Evolutionary conservation across 2,113 vertebrate genomes (phyloP), one percentile per base, ranked within the genome.

Genomic region (Macrotus californicus): DNA sequence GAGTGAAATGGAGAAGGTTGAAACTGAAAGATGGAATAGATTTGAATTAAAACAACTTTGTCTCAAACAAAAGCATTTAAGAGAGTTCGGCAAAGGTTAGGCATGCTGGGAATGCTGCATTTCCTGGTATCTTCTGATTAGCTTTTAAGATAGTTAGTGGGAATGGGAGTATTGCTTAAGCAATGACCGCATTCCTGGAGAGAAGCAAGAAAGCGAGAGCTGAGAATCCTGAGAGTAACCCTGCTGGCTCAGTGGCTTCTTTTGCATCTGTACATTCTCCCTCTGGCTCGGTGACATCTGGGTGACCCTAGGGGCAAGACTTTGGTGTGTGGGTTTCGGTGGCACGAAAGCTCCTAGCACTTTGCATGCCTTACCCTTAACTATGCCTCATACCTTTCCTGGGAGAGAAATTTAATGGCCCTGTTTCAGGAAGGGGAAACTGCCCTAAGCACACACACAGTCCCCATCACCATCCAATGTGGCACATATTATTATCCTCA

Each of bases 101-200:
- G 96, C 82, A 94, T 6, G 61, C 84, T 5, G 36, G 94, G 87
- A 97, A 96, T 92, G 87, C 14, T 66, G 61, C 75, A 83, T 91
- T 96, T 96, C 94, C 95, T 81, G 76, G 64, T 94, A 85, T 83
- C 97, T 88, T 86, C 94, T 93, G 94, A 92, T 93, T 83, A 64
- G 67, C 67, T 94, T 94, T 75, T 64, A 75, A 95, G 94, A 96
- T 96, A 95, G 82, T 93, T 92, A 92, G 66, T 66, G 54, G 72
- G 59, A 43, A 94, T 48, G 48, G 36, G 13, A 66, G 75, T 10
- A 24, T 61, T 54, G 54, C 83, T 56, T 67, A 31, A 94, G 61
- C 67, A 89, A 39, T 19, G 46, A 41, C 26, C 9, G 9, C 84
- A 70, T 92, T 95, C 84, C 92, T 93, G 56, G 66, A 95, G 89